Base-by-base conservation (phyloP, 2,797 vertebrate species). In the Remorina albescens region DNA sequence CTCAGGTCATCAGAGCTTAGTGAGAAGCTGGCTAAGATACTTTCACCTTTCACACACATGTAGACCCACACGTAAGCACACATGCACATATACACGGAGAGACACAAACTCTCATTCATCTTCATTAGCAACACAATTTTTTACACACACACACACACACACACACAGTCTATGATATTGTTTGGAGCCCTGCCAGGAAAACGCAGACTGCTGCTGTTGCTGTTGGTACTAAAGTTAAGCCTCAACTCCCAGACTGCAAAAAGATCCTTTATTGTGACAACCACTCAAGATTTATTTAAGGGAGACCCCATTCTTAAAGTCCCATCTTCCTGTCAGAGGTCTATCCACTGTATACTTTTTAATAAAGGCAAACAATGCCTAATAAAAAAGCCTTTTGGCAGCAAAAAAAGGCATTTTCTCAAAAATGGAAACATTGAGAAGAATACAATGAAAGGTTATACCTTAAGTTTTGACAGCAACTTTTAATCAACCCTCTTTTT, bases 1-100 rank as follows among this genome's bases (percentile, higher is more conserved):
- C 68, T 77, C 70, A 26, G 91, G 87, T 92, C 89, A 81, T 55
- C 49, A 8, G 69, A 71, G 60, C 68, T 61, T 26, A 36, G 44
- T 79, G 47, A 16, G 72, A 71, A 60, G 51, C 63, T 61, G 55
- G 74, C 63, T 60, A 51, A 78, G 57, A 76, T 56, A 62, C 54
- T 69, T 71, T 62, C 81, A 84, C 80, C 77, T 80, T 72, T 49
- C 61, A 59, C 47, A 61, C 71, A 71, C 44, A 53, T 36, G 54
- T 25, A 53, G 25, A 70, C n/a, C n/a, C 15, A 63, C 51, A 47
- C 49, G 57, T 50, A 41, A 39, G n/a, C 39, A 47, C 47, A 61
- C 41, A 4, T 59, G 61, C 53, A n/a, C n/a, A n/a, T n/a, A n/a
- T n/a, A n/a, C n/a, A n/a, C n/a, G n/a, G n/a, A n/a, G n/a, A n/a